A percentile compares a stretch with the other conserved stretches of the same genome.
Conservation (phyloP, 2,888 invertebrate genomes). For the Euphydryas editha region DNA sequence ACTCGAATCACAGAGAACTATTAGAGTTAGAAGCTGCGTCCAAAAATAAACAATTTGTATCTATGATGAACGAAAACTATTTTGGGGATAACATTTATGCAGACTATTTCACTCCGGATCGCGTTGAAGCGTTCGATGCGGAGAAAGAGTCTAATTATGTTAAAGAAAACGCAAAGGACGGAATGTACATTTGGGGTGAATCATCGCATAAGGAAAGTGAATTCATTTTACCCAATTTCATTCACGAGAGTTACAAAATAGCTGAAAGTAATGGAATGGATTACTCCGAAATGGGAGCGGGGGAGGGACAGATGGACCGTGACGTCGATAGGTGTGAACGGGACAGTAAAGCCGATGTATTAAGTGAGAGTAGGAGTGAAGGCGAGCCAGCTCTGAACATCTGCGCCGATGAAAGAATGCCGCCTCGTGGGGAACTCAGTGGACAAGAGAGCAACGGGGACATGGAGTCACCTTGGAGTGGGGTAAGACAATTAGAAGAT, state of each 20-base stretch:
- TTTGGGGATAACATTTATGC: conserved; percentile 79
- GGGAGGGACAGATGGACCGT: conserved; percentile 48
- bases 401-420: conserved; percentile 93
- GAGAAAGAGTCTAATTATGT: conserved; percentile 57
- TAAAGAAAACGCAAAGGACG: conserved; percentile 63
- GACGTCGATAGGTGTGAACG: conserved; percentile 57
- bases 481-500: conserved; percentile 77
- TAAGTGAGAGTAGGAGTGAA: conserved; percentile 67
- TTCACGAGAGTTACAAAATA: conserved; percentile 77
- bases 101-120: conserved; percentile 75
- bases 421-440: conserved; percentile 92
- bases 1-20: conserved; percentile 70
- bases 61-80: conserved; percentile 78
- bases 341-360: conserved; percentile 70
- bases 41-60: conserved; percentile 76
- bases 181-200: conserved; percentile 72
- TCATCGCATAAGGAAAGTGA: conserved; percentile 71
- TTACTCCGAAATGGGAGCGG: conserved; percentile 60
- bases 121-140: conserved; percentile 70
- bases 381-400: conserved; percentile 85
- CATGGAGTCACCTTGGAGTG: conserved; percentile 90
- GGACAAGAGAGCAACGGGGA: conserved; percentile 94
- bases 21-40: conserved; percentile 70
- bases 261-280: conserved; percentile 66
- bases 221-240: conserved; percentile 75